Evolutionary conservation across 2,888 invertebrate species (phyloP), one percentile per base, ranked within the genome.

Genomic region (Netelia inedita): DNA sequence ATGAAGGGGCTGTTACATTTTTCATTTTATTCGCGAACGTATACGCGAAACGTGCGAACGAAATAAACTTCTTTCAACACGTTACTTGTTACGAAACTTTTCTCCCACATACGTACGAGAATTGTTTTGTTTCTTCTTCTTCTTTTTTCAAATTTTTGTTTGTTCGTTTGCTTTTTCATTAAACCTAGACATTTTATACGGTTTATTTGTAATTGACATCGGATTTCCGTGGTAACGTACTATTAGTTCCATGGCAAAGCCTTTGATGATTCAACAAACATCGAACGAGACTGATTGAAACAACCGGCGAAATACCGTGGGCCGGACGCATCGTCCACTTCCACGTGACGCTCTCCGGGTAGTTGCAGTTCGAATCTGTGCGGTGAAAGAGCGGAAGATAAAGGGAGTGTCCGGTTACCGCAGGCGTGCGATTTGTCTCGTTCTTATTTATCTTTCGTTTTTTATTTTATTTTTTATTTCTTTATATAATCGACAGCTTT

Each of bases 281-380:
- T 59, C 66, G 41, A 14, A 69, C 57, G 50, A 71, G 59, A 46
- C 14, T 14, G 46, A 57, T 53, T 9, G 57, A 50, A 71, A 79
- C 50, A 65, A 19, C 57, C 28, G 82, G 53, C 43, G 14, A 74
- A 50, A 65, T 23, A 28, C 61, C 73, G 73, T 80, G 73, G 50
- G 50, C 68, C 69, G 19, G 46, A 71, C 71, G 63, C 50, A 63
- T 21, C 23, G 73, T n/a, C 53, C 55, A 50, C 10, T 55, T 84
- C 85, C 85, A 85, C 85, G 85, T 85, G 85, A 82, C 74, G 71
- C 79, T 71, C n/a, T n/a, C 19, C 14, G 50, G 57, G 14, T 59
- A 53, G 79, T 79, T 65, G 65, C 79, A 72, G 72, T 82, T 81
- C 53, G 65, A 55, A 57, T 57, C 19, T 19, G 57, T 57, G 46